Evolutionary conservation across 1,140 invertebrate genomes (phyloP).

Genomic region (Ephestia elutella): DNA sequence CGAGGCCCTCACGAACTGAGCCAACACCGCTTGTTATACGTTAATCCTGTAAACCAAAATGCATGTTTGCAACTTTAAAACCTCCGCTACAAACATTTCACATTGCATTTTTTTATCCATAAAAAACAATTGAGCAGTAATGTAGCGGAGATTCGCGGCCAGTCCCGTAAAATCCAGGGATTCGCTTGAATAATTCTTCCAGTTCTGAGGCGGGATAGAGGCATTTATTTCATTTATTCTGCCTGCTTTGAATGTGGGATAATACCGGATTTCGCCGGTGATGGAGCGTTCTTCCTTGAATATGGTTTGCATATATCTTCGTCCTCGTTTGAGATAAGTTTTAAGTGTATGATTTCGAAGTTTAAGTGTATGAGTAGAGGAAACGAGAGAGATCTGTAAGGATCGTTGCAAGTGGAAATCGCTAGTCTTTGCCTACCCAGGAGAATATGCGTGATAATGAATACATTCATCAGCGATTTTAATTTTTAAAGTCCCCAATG

Average conservation of each 20-base stretch:
- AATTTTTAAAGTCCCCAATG: too few relatives aligned
- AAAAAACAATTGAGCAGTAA: background rate
- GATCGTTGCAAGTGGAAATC: too few relatives aligned
- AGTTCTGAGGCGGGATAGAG: background rate
- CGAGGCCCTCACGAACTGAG: too few relatives aligned
- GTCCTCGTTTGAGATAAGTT: background rate
- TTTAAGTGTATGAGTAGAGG: too few relatives aligned
- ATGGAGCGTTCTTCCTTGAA: background rate
- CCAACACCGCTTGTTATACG: too few relatives aligned
- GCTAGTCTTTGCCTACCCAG: too few relatives aligned
- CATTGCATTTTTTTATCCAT: background rate
- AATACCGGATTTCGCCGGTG: background rate
- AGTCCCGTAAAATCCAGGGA: constrained; percentile 2
- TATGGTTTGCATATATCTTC: background rate
- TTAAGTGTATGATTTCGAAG: background rate
- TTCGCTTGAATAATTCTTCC: background rate
- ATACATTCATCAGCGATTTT: too few relatives aligned
- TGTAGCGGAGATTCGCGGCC: background rate
- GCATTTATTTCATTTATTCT: constrained; percentile 10
- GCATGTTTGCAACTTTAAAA: too few relatives aligned
- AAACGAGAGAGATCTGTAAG: too few relatives aligned
- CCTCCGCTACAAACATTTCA: too few relatives aligned
- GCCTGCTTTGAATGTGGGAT: background rate
- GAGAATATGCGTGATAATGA: too few relatives aligned
- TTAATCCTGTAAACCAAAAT: too few relatives aligned